phyloP scores from a whole-genome alignment of 2,113 vertebrate species.

The Anguilla rostrata region DNA sequence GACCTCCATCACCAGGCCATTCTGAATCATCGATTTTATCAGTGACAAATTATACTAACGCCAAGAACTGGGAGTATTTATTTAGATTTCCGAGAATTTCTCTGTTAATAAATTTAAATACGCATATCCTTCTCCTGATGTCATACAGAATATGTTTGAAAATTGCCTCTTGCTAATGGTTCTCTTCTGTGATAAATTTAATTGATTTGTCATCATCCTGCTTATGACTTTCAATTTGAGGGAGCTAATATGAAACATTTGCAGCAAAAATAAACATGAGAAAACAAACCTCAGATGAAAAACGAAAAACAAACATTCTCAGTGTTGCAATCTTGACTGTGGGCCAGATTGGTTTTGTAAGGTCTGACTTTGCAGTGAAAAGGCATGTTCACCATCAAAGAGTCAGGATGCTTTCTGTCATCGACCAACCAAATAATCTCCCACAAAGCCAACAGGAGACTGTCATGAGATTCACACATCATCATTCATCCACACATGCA shows the following conservation, averaged over 20 bases:
- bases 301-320: conserved; percentile 37
- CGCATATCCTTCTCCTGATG: neutral
- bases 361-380: conserved; percentile 51
- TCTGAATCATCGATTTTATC: neutral
- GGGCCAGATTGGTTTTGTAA: conserved; percentile 53
- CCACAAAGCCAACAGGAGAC: conserved; percentile 27
- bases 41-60: neutral
- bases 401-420: conserved; percentile 31
- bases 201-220: conserved; percentile 26
- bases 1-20: neutral
- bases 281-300: conserved; percentile 46
- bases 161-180: conserved; percentile 32
- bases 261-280: conserved; percentile 44
- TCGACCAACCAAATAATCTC: conserved; percentile 39
- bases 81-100: neutral
- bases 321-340: conserved; percentile 47
- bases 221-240: conserved; percentile 38
- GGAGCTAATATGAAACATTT: conserved; percentile 36
- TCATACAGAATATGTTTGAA: neutral
- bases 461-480: conserved; percentile 8
- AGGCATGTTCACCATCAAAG: conserved; percentile 56
- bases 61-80: neutral
- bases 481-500: conserved; percentile 7
- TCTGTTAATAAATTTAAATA: neutral
- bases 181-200: conserved; percentile 14